phyloP scores from a whole-genome alignment of 2,113 vertebrate genomes.

The Mobula hypostoma region DNA sequence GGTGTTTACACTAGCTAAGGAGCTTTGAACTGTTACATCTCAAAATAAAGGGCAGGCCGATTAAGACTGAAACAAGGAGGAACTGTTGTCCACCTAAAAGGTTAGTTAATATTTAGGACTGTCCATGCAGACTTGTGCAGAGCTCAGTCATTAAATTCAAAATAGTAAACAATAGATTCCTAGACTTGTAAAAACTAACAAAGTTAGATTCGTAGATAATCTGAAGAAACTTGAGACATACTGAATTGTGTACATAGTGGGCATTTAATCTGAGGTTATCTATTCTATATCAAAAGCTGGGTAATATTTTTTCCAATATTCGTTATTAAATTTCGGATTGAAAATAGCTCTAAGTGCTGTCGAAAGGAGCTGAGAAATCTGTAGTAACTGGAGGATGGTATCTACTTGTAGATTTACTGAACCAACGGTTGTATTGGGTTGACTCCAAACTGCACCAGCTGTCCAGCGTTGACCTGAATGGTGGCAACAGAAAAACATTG shows the following conservation, averaged over 20 bases:
- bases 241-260: not conserved
- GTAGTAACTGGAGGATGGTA: constrained; percentile 43
- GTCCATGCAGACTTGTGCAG: no score
- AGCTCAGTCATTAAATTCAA: no score
- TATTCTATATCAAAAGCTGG: not conserved
- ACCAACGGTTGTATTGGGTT: constrained; percentile 91
- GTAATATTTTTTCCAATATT: not conserved
- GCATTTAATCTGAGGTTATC: no score
- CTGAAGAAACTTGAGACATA: not conserved
- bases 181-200: not conserved
- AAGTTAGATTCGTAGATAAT: not conserved
- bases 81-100: no score
- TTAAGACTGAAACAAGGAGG: no score
- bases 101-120: no score
- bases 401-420: constrained; percentile 76
- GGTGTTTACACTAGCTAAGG: no score
- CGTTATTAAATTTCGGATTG: not conserved
- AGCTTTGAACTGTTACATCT: no score
- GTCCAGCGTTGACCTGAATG: constrained; percentile 86
- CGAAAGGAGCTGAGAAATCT: constrained; percentile 43
- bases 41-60: no score
- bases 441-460: constrained; percentile 94
- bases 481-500: constrained; percentile 82
- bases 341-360: constrained; percentile 36
- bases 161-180: not conserved